Evolutionary conservation across 1,140 invertebrate genomes (phyloP).

Genomic region (Charaxes varanes): DNA sequence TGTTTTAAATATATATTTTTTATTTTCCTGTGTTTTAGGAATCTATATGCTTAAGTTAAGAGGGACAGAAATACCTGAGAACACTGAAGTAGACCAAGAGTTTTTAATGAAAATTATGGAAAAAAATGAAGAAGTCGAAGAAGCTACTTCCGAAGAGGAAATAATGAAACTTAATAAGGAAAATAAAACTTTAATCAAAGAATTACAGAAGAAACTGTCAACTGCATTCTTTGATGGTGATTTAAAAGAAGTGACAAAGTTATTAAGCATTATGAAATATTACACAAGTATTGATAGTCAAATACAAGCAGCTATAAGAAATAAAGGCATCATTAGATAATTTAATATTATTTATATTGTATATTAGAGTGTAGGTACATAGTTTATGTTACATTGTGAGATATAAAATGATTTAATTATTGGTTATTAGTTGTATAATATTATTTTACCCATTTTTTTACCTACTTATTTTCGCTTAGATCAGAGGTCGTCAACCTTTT

Average conservation of each 20-base stretch:
- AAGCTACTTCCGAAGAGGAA: slow-evolving; percentile 75
- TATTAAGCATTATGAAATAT: slow-evolving; percentile 87
- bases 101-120: slow-evolving; percentile 93
- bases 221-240: slow-evolving; percentile 78
- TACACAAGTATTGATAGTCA: slow-evolving; percentile 85
- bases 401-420: background rate
- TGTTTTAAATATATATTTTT: too few species aligned
- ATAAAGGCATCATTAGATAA: slow-evolving; percentile 80
- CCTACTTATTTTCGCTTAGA: too few species aligned
- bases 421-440: too few species aligned
- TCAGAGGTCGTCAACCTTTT: too few species aligned
- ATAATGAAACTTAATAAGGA: slow-evolving; percentile 77
- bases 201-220: slow-evolving; percentile 75
- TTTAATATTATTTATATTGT: background rate
- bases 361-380: too few species aligned
- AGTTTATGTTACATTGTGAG: background rate
- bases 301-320: slow-evolving; percentile 81
- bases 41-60: slow-evolving; percentile 82
- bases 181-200: slow-evolving; percentile 75
- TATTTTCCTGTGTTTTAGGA: slow-evolving; percentile 51
- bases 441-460: too few species aligned
- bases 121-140: slow-evolving; percentile 87
- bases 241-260: slow-evolving; percentile 75
- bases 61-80: slow-evolving; percentile 81
- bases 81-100: slow-evolving; percentile 79